Evolutionary conservation across 2,888 invertebrate species (phyloP), one percentile per base, ranked within the genome.

Genomic region (Drosophila koepferae): DNA sequence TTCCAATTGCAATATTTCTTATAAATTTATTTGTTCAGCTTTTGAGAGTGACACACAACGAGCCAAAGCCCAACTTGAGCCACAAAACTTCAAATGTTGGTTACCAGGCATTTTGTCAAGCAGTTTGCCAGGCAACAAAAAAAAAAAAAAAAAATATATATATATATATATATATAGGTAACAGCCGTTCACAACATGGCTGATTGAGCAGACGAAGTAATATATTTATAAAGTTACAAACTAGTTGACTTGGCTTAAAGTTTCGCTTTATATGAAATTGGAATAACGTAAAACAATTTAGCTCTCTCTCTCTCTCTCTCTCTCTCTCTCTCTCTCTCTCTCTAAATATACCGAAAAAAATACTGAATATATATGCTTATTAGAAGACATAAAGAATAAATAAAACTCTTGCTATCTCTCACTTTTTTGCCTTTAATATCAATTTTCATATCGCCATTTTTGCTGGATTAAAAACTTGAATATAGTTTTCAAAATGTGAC

Each of bases 11-110:
- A 49, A 40, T 66, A 51, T 65, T 65, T 34, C 66, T 28, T 48
- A 28, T 40, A 31, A 23, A 60, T 43, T 49, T 36, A 70, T 70
- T 74, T 71, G 71, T 64, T 58, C 51, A 36, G 44, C 48, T 58
- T 74, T 65, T 61, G 28, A 44, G 63, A 63, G 6, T 72, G 77
- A 77, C 60, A 63, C 28, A 28, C 28, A 56, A 53, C 63, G 54
- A 58, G 14, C 40, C 20, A 43, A 38, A 41, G 34, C 23, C 34
- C 31, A 75, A 75, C 62, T 71, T 75, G 55, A 4, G 48, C 58
- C 10, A 7, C 41, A 61, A 36, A 36, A 16, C 49, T 34, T 54
- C 10, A 44, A 58, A 31, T 44, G 28, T 68, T 36, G 61, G 23
- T 49, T 38, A 62, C 20, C 20, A 41, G 63, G 38, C 70, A 70